Evolutionary conservation across 1,140 invertebrate species (phyloP), one percentile per base, ranked within the genome.

Genomic region (Yoshiicerus persimilis): DNA sequence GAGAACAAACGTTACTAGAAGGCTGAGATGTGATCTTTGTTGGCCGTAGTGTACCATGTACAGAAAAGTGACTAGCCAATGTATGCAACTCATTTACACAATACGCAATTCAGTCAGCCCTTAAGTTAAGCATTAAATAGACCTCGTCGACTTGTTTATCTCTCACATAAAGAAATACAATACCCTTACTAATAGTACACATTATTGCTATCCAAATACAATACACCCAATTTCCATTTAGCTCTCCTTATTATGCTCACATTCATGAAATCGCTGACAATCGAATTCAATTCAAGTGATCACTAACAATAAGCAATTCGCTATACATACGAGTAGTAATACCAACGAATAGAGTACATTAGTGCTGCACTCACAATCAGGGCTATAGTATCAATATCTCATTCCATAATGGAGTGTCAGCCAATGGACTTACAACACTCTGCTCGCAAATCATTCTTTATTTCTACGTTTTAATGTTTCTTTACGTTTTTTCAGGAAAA

Each of bases 141-240:
- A 70, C 47, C 47, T 56, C 47, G 64, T 70, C 20, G 64, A 70
- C 64, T 70, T 70, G 64, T 70, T 70, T 70, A 70, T 70, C 64
- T 70, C 27, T 70, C 25, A 25, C 64, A 70, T 30, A 27, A 70
- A 27, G 64, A 25, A 70, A 70, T 70, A 70, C 25, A 56, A 56
- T 56, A 56, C 13, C 47, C 47, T n/a, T 56, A 16, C 47, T 56
- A 56, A 56, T 56, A 56, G 47, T n/a, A 56, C 39, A 9, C 8
- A n/a, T n/a, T n/a, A n/a, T n/a, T n/a, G n/a, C n/a, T n/a, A 13
- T 36, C 36, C 75, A 80, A 80, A 80, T 36, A 80, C 75, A 80
- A 80, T 80, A 80, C 75, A 80, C 75, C 75, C 75, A 80, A 80
- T 80, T 80, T 32, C 30, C 75, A 80, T 80, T 80, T 70, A 70